phyloP scores from a whole-genome alignment of 2,888 invertebrate species.

The Caenorhabditis angaria region DNA sequence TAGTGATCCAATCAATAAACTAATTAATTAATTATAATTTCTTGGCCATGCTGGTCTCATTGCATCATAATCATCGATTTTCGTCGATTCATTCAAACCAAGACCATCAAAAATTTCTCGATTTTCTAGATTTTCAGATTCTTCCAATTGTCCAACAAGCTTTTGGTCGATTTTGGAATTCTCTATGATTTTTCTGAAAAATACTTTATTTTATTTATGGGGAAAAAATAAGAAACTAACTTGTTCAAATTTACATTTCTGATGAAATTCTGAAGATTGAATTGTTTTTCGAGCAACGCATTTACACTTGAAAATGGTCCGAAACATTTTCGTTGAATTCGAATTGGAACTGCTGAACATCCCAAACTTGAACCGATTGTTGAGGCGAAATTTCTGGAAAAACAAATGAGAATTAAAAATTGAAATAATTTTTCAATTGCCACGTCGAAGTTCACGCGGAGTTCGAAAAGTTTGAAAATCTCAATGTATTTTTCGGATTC shows the following conservation, averaged over 20 bases:
- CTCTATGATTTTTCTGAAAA: slow-evolving; percentile 23
- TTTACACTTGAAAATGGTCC: slow-evolving; percentile 83
- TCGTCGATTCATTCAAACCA: slow-evolving; percentile 29
- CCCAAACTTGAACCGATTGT: slow-evolving; percentile 84
- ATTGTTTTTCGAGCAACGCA: slow-evolving; percentile 85
- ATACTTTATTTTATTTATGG: background rate
- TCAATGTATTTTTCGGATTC: slow-evolving; percentile 6
- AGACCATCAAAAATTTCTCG: slow-evolving; percentile 43
- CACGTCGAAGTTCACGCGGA: too few species aligned
- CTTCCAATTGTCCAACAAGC: background rate
- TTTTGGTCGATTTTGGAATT: background rate
- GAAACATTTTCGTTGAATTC: slow-evolving; percentile 70
- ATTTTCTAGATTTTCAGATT: background rate
- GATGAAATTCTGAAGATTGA: slow-evolving; percentile 80
- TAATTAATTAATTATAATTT: slow-evolving; percentile 38
- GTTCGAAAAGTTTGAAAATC: background rate
- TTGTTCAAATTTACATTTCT: slow-evolving; percentile 61
- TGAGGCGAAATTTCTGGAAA: slow-evolving; percentile 81
- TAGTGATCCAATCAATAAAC: slow-evolving; percentile 8
- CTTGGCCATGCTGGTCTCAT: slow-evolving; percentile 59
- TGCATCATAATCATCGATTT: slow-evolving; percentile 50
- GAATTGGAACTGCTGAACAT: slow-evolving; percentile 78
- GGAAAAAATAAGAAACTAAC: background rate
- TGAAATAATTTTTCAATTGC: background rate
- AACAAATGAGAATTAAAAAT: background rate